Evolutionary conservation across 2,797 vertebrate species (phyloP), one percentile per base, ranked within the genome.

Genomic region (Hypotaenidia okinawae): DNA sequence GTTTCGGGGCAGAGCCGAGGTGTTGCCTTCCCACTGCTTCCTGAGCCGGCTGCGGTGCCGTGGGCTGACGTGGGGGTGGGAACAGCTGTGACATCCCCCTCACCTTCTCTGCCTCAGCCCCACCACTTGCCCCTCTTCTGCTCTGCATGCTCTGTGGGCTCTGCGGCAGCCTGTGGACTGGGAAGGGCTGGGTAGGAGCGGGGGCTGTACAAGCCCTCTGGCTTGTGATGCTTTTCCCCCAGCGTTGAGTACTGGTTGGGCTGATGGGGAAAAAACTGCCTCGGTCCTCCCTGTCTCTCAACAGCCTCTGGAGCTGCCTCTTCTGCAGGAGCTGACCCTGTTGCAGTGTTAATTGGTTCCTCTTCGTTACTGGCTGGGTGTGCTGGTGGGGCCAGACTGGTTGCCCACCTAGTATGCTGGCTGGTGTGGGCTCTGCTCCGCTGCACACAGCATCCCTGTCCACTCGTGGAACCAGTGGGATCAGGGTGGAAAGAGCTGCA

Each of bases 201-300:
- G 85, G 79, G 83, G 75, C 83, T 75, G 91, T 67, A 57, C 9
- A 1, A 7, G 7, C 55, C 25, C 33, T 91, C 77, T 25, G 52
- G 77, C 90, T 68, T 37, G 13, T 55, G 72, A 62, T 28, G 83
- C 62, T 61, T 91, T 70, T 93, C 73, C 70, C 72, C 45, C 5
- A 1, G 83, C 16, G 41, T 37, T 0, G 2, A 10, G 45, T 3
- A 14, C n/a, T 3, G 3, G 4, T 45, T 2, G 17, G 77, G 74
- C 39, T 74, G 70, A 21, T 3, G 43, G 39, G 84, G 75, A 83
- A 25, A 25, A 62, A 94, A 51, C 33, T 3, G 0, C 6, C 9
- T 43, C 2, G 5, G 27, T 59, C 52, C 21, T 37, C 22, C 68
- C 32, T 41, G 28, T 24, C 57, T 58, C 63, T 82, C 51, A 27